These are phyloP conservation scores for Halcyon leucocephala DNA, from an alignment of 2,797 vertebrate genomes.

Conservation along the genomic window DNA sequence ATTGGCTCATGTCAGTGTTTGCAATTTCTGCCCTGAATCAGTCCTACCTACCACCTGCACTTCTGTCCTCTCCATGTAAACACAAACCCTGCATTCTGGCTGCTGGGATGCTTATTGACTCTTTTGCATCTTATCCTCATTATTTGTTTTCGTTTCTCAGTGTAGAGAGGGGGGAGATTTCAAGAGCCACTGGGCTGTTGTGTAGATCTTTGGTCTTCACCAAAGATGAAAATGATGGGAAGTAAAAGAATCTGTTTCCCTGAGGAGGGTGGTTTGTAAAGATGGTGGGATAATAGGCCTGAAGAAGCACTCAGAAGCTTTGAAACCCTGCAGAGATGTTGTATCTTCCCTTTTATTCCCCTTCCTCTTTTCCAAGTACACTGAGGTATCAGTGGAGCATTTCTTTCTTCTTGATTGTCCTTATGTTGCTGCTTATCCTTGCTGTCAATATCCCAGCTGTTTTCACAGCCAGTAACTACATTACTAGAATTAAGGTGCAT, in stretches of 20 bases:
- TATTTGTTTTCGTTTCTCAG: background rate
- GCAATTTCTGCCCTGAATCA: background rate
- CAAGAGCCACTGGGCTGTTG: background rate
- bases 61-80: background rate
- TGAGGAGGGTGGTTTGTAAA: background rate
- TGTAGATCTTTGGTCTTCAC: background rate
- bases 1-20: background rate
- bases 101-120: background rate
- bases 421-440: background rate
- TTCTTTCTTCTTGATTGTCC: background rate
- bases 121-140: background rate
- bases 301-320: background rate
- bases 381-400: background rate
- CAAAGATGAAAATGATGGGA: background rate
- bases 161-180: background rate
- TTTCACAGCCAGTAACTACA: background rate
- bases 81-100: background rate
- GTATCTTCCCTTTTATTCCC: background rate
- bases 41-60: background rate
- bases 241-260: background rate
- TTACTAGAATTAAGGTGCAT: background rate
- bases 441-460: background rate
- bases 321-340: background rate
- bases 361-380: background rate
- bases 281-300: background rate